Percentiles rank a stretch among this genome's conserved stretches.
phyloP scores from a whole-genome alignment of 1,140 invertebrate species.

The Anoplolepis gracilipes region DNA sequence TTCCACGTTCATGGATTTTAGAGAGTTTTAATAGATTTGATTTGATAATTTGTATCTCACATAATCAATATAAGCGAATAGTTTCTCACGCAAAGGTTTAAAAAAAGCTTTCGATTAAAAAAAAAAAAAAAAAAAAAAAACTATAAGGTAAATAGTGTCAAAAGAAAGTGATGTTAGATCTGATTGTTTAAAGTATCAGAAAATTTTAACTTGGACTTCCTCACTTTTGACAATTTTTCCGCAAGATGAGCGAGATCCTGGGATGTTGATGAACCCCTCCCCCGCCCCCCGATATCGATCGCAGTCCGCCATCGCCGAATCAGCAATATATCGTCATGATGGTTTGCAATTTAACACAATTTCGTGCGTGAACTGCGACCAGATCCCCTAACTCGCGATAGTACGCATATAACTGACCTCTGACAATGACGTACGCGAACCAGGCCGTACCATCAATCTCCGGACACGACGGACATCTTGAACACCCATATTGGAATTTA shows the following conservation, averaged over 20 bases:
- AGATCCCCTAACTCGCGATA: not conserved
- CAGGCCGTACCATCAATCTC: constrained; percentile 33
- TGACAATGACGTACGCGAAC: constrained; percentile 43
- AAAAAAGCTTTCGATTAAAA: too few relatives aligned
- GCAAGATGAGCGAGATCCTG: not conserved
- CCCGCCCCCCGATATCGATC: constrained; percentile 31
- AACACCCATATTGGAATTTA: constrained; percentile 20
- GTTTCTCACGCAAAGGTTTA: too few relatives aligned
- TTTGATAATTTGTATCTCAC: too few relatives aligned
- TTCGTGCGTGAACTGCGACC: constrained; percentile 11
- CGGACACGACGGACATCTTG: constrained; percentile 7
- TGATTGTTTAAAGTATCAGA: too few relatives aligned
- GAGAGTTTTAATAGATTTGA: too few relatives aligned
- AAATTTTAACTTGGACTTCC: not conserved
- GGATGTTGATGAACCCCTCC: too few relatives aligned
- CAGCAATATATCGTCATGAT: constrained; percentile 31
- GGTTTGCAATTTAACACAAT: constrained; percentile 21
- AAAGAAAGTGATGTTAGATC: too few relatives aligned
- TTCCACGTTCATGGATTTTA: too few relatives aligned
- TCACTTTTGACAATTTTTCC: too few relatives aligned
- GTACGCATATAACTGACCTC: constrained; percentile 14
- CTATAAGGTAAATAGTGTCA: too few relatives aligned
- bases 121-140: too few relatives aligned
- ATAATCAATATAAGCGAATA: too few relatives aligned
- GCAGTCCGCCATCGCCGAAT: constrained; percentile 23